Percentiles rank a stretch among this genome's conserved stretches.
Evolutionary conservation across 2,113 vertebrate genomes (phyloP).

Genomic region (Pyxicephalus adspersus): DNA sequence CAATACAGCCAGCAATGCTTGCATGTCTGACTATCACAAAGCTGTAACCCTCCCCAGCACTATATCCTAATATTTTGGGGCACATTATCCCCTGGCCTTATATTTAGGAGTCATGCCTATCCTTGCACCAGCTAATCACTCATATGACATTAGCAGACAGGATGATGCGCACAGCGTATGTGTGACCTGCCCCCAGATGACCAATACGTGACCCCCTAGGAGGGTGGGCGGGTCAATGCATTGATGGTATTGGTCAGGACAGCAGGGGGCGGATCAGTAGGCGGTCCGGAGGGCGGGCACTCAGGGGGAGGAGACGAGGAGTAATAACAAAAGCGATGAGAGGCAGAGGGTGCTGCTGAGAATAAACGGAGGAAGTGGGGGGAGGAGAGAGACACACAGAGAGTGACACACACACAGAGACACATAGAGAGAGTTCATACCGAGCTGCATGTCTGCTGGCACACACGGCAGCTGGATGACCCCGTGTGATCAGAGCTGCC

Average conservation of each 20-base stretch:
- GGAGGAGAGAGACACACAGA: neutral
- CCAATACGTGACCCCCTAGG: neutral
- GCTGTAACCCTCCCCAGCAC: too few species aligned
- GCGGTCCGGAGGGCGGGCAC: neutral
- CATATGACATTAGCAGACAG: too few species aligned
- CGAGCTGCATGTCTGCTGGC: neutral
- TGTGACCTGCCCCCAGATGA: neutral
- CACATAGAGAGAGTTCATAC: neutral
- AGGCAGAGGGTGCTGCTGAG: conserved; percentile 21
- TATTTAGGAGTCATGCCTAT: too few species aligned
- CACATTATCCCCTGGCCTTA: too few species aligned
- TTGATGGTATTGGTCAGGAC: neutral
- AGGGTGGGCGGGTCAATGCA: too few species aligned
- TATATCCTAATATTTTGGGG: too few species aligned
- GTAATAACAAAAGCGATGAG: neutral
- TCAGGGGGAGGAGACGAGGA: neutral
- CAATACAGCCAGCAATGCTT: too few species aligned
- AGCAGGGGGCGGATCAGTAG: neutral
- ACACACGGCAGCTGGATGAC: neutral
- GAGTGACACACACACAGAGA: too few species aligned
- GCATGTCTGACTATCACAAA: too few species aligned
- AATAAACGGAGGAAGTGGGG: neutral
- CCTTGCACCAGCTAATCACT: too few species aligned
- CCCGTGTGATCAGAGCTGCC: neutral
- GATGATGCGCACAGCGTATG: neutral